These are phyloP conservation scores for Lissocephala sabroskyi DNA, from an alignment of 2,888 invertebrate species.

Conservation along the genomic window DNA sequence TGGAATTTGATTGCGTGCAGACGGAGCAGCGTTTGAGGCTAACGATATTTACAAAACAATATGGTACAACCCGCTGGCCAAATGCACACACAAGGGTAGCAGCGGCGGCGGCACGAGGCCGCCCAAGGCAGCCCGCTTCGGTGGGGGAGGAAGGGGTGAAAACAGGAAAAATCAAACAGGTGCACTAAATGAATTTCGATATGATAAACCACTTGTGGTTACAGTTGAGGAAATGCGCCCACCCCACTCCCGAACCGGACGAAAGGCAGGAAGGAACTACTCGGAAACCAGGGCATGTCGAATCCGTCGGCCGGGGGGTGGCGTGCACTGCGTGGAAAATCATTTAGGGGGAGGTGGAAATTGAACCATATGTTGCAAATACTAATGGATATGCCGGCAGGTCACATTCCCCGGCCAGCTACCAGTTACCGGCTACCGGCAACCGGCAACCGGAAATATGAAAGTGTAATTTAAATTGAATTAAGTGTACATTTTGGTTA, in stretches of 20 bases:
- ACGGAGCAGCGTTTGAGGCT: no score
- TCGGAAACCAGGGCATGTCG: slow-evolving; percentile 5
- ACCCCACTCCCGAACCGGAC: background rate
- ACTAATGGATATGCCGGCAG: slow-evolving; percentile 51
- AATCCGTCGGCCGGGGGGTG: slow-evolving; percentile 14
- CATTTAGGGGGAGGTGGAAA: slow-evolving; percentile 61
- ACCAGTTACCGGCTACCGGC: background rate
- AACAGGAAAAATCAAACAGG: slow-evolving; percentile 67
- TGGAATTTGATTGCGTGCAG: slow-evolving; percentile 50
- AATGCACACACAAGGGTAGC: slow-evolving; percentile 2
- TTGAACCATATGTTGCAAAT: slow-evolving; percentile 69
- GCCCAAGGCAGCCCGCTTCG: no score
- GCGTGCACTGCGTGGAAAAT: slow-evolving; percentile 34
- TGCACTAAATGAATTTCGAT: slow-evolving; percentile 68
- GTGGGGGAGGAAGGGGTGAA: slow-evolving; percentile 6
- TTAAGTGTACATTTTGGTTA: slow-evolving; percentile 47
- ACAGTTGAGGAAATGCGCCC: slow-evolving; percentile 8
- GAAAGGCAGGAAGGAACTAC: slow-evolving; percentile 4
- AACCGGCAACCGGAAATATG: slow-evolving; percentile 49
- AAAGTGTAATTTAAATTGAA: slow-evolving; percentile 70
- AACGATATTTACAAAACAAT: slow-evolving; percentile 61
- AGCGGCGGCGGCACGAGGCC: background rate
- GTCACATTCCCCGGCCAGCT: background rate
- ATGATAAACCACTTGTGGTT: slow-evolving; percentile 68
- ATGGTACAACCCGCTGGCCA: slow-evolving; percentile 7